Evolutionary conservation across 2,888 invertebrate genomes (phyloP), one percentile per base, ranked within the genome.

Genomic region (Clostera curtula): DNA sequence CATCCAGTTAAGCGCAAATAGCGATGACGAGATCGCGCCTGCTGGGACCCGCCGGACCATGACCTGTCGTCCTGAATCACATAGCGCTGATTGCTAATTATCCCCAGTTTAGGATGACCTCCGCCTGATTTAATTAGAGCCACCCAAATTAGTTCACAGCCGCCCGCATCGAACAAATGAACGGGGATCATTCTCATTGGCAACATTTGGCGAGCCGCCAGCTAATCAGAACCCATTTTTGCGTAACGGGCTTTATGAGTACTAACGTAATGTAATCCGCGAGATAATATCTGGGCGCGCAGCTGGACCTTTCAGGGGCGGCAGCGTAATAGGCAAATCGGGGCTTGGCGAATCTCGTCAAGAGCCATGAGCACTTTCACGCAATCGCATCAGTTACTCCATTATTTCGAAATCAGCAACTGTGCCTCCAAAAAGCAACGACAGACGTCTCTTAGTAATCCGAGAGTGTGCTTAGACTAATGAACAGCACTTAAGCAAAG

Each of bases 31-130:
- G 20, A 29, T 27, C 19, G 11, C 27, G 30, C 35, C 32, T 20
- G 17, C 31, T 25, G 17, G 25, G 35, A 22, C 25, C 29, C 31
- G 15, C 29, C 20, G 31, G 39, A 39, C 46, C 51, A 39, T 45
- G 51, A 50, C 53, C 49, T 36, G 44, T 25, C 4, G 31, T 11
- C 12, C 23, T 36, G 37, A 42, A 36, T 48, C 39, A 44, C 30
- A 25, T 29, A 19, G 22, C 17, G 17, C 18, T 45, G 32, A 44
- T 42, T 35, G 47, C 35, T 34, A 43, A 48, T 48, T 39, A 40
- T 45, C 34, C 38, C 33, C 31, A 36, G 17, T 48, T 42, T 36
- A 40, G 14, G 34, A 33, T 47, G 40, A 40, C 45, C 49, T 39
- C 29, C 32, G 28, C 9, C 29, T 48, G 43, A 48, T 48, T 48